These are phyloP conservation scores for Gopherus evgoodei DNA, from an alignment of 2,113 vertebrate species.

Conservation along the genomic window DNA sequence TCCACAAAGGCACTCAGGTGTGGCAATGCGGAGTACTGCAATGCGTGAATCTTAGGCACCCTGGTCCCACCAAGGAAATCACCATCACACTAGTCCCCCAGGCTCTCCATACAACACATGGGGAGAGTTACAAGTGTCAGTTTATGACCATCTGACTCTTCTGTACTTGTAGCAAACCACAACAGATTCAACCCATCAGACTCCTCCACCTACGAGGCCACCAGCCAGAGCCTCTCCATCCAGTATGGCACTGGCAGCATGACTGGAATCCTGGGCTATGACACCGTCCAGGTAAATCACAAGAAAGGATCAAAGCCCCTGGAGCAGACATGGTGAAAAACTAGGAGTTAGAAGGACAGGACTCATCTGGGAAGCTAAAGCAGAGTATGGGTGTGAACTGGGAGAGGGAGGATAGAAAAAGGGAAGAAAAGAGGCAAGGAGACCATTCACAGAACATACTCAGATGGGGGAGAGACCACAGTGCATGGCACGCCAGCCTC, in stretches of 20 bases:
- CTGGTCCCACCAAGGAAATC: not conserved
- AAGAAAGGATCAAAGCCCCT: not conserved
- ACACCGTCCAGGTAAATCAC: conserved; percentile 67
- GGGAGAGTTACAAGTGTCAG: not conserved
- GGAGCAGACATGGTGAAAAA: not conserved
- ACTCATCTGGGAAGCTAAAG: not conserved
- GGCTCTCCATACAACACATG: not conserved
- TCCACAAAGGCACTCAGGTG: not conserved
- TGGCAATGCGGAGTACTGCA: not conserved
- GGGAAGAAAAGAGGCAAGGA: not conserved
- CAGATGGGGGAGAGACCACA: not conserved
- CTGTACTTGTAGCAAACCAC: conserved; percentile 51
- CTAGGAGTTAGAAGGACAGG: not conserved
- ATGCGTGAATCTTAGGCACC: not conserved
- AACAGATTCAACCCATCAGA: conserved; percentile 56
- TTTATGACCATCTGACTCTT: accelerated
- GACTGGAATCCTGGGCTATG: conserved; percentile 76
- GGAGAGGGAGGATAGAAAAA: not conserved
- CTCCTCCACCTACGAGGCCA: conserved; percentile 72
- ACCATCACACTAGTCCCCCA: accelerated
- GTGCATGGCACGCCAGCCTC: not conserved
- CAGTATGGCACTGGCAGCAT: conserved; percentile 68
- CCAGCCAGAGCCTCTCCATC: conserved; percentile 58
- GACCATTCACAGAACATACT: too few relatives aligned
- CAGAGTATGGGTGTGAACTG: not conserved